Evolutionary conservation across 2,888 invertebrate species (phyloP), one percentile per base, ranked within the genome.

Genomic region (Hoplodrina ambigua): DNA sequence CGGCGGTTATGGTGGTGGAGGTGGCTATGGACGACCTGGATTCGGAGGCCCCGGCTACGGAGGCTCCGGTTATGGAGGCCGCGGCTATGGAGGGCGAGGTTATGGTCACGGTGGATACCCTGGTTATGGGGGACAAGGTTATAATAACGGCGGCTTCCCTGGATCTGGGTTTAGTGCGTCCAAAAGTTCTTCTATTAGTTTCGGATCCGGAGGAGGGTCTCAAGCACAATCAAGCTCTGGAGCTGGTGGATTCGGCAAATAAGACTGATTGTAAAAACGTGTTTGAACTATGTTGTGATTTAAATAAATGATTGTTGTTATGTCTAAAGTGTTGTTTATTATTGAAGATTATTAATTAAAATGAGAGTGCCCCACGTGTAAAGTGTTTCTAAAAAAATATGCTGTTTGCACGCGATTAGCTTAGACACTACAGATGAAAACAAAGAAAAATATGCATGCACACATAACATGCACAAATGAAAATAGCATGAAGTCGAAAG

Each of bases 121-220:
- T 19, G 66, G 52, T 41, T 64, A 41, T 54, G 71, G 72, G 41
- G 69, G 69, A 62, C 73, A 46, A 4, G 69, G 70, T 8, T 73
- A 41, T 33, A 20, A 82, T 84, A 74, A 72, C 17, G 75, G 71
- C 4, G 75, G 71, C 33, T 64, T 8, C 10, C 71, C 74, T 4
- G 46, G 75, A 5, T 75, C 72, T 8, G 25, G 25, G 25, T 78
- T 90, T 3, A 90, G 89, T 58, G 86, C 90, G 20, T 88, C 91
- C n/a, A 91, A 91, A 82, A 90, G 90, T 75, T 86, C 76, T 6
- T 75, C 72, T 0, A 37, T 60, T 19, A 72, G 72, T 46, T 72
- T 60, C 4, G 72, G 72, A 25, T 59, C 54, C 4, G 72, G 76
- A 19, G 72, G 69, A 59, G 61, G 56, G 5, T 73, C 73, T 37